These are phyloP conservation scores for Orthonyx spaldingii DNA, from an alignment of 2,113 vertebrate genomes.

Conservation along the genomic window DNA sequence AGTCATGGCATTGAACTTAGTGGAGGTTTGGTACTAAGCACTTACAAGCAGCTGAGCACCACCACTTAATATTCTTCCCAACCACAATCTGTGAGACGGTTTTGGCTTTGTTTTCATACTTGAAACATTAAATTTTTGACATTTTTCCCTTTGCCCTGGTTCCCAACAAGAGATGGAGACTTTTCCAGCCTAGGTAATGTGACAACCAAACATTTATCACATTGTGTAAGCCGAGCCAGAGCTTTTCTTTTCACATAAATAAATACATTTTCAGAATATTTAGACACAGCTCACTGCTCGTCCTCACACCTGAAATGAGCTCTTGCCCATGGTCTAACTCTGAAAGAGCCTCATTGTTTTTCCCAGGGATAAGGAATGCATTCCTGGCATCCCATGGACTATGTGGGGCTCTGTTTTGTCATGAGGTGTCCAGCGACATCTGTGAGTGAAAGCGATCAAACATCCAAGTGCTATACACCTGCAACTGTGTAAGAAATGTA, in stretches of 20 bases:
- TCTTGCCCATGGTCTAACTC: background rate
- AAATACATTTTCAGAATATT: background rate
- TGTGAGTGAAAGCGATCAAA: accelerated
- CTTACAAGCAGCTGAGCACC: background rate
- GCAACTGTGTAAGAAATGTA: accelerated
- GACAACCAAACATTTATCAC: background rate
- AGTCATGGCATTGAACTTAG: background rate
- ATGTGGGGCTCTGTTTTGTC: accelerated
- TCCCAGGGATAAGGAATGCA: accelerated
- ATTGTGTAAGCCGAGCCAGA: accelerated
- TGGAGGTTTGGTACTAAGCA: background rate
- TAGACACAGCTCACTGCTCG: background rate
- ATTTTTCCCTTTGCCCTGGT: background rate
- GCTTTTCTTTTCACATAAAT: background rate
- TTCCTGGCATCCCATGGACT: background rate
- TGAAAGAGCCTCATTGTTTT: background rate
- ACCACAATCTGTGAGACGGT: background rate
- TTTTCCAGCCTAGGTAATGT: background rate
- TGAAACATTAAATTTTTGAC: background rate
- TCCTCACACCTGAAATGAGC: background rate
- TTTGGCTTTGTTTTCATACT: background rate
- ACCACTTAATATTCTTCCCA: background rate
- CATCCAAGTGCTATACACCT: background rate
- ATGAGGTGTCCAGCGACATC: background rate
- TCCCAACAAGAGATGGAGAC: background rate